phyloP scores from a whole-genome alignment of 2,888 invertebrate species.

The Leucania comma region DNA sequence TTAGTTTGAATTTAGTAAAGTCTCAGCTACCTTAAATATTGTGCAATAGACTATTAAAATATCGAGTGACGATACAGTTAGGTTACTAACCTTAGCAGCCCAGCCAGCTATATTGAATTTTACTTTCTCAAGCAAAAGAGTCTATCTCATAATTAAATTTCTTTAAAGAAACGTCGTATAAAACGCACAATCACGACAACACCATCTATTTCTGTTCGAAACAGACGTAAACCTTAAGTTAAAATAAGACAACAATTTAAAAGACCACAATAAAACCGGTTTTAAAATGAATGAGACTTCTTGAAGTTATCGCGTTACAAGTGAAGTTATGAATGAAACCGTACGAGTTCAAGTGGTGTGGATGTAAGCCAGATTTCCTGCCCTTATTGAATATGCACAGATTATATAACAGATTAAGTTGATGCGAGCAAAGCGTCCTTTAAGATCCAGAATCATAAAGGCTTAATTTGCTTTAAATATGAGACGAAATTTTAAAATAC shows the following conservation, averaged over 20 bases:
- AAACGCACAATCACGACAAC: slow-evolving; percentile 20
- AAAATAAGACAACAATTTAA: slow-evolving; percentile 37
- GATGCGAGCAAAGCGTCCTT: slow-evolving; percentile 27
- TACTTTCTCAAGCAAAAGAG: slow-evolving; percentile 9
- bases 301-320: slow-evolving; percentile 55
- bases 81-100: neutral
- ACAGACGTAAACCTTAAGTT: slow-evolving; percentile 19
- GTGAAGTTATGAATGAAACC: slow-evolving; percentile 60
- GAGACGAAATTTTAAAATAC: neutral
- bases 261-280: slow-evolving; percentile 37
- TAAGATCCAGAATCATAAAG: slow-evolving; percentile 15
- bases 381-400: slow-evolving; percentile 55
- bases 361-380: slow-evolving; percentile 60
- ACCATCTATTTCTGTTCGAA: slow-evolving; percentile 19
- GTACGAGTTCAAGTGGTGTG: slow-evolving; percentile 56
- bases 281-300: slow-evolving; percentile 35
- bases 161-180: slow-evolving; percentile 12
- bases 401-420: slow-evolving; percentile 45
- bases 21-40: neutral
- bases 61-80: neutral
- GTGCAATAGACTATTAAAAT: neutral
- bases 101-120: neutral
- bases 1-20: too few species aligned
- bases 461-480: neutral
- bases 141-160: slow-evolving; percentile 24